Evolutionary conservation across 2,888 invertebrate species (phyloP), one percentile per base, ranked within the genome.

Genomic region (Gastrophysa polygoni): DNA sequence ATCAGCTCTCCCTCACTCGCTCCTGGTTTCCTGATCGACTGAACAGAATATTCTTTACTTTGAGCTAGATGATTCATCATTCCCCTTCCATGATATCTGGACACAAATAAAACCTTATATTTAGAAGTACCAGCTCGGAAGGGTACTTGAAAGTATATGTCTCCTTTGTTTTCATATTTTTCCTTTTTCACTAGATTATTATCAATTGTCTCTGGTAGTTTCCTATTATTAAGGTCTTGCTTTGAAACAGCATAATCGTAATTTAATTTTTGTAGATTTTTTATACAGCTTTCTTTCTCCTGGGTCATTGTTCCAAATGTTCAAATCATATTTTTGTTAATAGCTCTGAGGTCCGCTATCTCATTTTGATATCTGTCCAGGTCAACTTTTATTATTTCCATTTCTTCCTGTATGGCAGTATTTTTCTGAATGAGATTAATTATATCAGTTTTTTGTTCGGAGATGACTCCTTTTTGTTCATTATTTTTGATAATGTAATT

Each of bases 271-370:
- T 32, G 6, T 10, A 32, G 10, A n/a, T n/a, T n/a, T n/a, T n/a
- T n/a, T n/a, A n/a, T n/a, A n/a, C n/a, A n/a, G n/a, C n/a, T 44
- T 44, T 51, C 20, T 2, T 51, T 51, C 14, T 51, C 51, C 18
- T 29, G 18, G 18, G 11, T 18, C 34, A 38, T 20, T 52, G 38
- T 52, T 52, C 20, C 21, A 38, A 52, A 34, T 24, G 38, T 34
- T 52, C 11, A 34, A n/a, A 52, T n/a, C 38, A 52, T 52, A 16
- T 51, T 51, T 11, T 52, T 11, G 4, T 52, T 52, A 2, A 52
- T 32, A 14, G 4, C 14, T 8, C 34, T 52, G 7, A 17, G 34
- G 32, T 52, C 34, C 1, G 32, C 11, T 20, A 52, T 17, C 18
- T 52, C 52, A 52, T 21, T 52, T 11, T n/a, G 8, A 43, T 43